Evolutionary conservation across 2,797 vertebrate species (phyloP).

Genomic region (Leptatherina wallacei): DNA sequence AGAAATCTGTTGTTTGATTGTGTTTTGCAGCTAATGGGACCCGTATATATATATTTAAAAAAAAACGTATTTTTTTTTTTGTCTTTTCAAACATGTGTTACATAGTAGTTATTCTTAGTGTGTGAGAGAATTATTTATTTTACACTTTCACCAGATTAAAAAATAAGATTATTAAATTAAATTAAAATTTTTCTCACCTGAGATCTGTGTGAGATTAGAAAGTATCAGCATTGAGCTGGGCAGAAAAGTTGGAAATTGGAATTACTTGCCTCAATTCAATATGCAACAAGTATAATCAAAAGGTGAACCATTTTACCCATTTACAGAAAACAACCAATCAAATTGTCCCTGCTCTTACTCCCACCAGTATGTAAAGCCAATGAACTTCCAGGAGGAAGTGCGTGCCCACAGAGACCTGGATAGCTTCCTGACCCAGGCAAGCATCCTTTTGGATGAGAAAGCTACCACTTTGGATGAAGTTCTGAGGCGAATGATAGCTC

Average conservation of each 20-base stretch:
- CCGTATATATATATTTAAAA: no score
- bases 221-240: neutral
- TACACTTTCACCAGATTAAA: no score
- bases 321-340: neutral
- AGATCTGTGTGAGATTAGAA: neutral
- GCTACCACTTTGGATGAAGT: conserved; percentile 90
- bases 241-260: neutral
- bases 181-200: no score
- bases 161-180: no score
- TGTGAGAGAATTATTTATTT: no score
- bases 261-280: neutral
- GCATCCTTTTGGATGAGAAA: conserved; percentile 90
- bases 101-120: neutral
- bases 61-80: no score
- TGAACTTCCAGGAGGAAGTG: conserved; percentile 94
- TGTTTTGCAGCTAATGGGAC: neutral
- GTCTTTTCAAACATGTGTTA: no score
- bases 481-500: conserved; percentile 87
- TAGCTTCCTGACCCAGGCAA: conserved; percentile 89
- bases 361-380: conserved; percentile 90
- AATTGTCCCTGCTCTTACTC: neutral
- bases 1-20: no score
- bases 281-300: neutral
- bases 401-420: conserved; percentile 90
- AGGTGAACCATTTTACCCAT: neutral